Evolutionary conservation across 1,140 invertebrate species (phyloP), one percentile per base, ranked within the genome.

Genomic region (Aphidius gifuensis): DNA sequence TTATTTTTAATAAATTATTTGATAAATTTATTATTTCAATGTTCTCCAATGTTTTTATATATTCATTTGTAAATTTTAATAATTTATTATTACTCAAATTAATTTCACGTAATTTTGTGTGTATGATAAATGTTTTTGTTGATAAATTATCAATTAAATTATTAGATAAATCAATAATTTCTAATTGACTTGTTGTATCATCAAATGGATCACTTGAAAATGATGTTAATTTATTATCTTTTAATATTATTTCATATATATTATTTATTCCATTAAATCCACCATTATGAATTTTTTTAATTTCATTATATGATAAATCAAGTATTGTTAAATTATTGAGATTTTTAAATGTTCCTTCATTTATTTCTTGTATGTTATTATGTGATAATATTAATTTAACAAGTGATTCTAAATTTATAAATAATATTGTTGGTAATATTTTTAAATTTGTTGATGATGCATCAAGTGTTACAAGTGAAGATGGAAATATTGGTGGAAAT

Each of bases 121-220:
- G 91, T 59, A 92, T 90, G 70, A 88, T 86, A 71, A 95, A 94
- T 5, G 91, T 91, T 0, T 90, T 81, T 0, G 91, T 90, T 2
- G 92, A 92, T 9, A 95, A 83, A n/a, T 81, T 76, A 40, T 77
- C 80, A 48, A 96, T 80, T 55, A 85, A 82, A 78, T 95, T 95
- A 69, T 91, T 88, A 1, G 88, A 87, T 4, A 94, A 78, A 72
- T 91, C 88, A 16, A 95, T 80, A 58, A 81, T 86, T 66, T 90
- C 83, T n/a, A 95, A 75, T 16, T 16, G 16, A n/a, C 86, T 88
- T 11, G 85, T 85, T 44, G 94, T 81, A 48, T 91, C 92, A 64
- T 86, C 84, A 64, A 96, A 92, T 9, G 91, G 86, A 58, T 87
- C 85, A 0, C 85, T 83, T 23, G 86, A 87, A 60, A 95, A 90